Percentiles rank a stretch among this genome's conserved stretches.
These are phyloP conservation scores for Apis cerana DNA, from an alignment of 1,140 invertebrate species.

Conservation along the genomic window DNA sequence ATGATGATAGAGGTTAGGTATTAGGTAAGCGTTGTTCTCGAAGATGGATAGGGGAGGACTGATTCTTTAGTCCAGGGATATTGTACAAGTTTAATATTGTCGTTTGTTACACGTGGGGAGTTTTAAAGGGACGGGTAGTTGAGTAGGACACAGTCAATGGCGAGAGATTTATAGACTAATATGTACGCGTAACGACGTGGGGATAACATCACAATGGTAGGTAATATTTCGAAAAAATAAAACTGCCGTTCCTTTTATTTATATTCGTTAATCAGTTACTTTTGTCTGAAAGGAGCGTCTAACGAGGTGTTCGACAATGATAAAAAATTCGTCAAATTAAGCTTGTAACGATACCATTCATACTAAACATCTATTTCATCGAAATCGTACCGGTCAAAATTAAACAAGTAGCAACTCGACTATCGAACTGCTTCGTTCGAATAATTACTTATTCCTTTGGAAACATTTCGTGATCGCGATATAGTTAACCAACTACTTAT, in stretches of 20 bases:
- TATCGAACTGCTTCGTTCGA: background rate
- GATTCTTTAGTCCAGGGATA: background rate
- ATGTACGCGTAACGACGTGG: background rate
- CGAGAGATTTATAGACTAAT: conserved; percentile 7
- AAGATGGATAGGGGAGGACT: conserved; percentile 4
- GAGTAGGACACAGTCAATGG: background rate
- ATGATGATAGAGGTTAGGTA: conserved; percentile 19
- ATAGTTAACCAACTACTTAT: background rate
- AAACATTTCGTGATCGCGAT: background rate
- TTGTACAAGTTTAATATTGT: background rate
- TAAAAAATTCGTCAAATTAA: background rate
- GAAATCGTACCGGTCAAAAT: background rate
- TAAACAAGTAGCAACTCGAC: background rate
- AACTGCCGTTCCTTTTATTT: background rate
- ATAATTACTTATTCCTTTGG: background rate
- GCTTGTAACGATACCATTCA: background rate
- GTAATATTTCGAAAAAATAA: background rate
- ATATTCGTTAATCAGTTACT: background rate
- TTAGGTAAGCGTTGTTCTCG: conserved; percentile 2
- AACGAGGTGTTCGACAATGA: background rate
- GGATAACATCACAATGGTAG: background rate
- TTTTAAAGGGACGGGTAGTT: background rate
- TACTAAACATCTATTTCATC: background rate
- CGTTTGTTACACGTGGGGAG: background rate
- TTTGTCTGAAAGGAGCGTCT: background rate